Evolutionary conservation across 2,888 invertebrate genomes (phyloP), one percentile per base, ranked within the genome.

Genomic region (Agrotis puta): DNA sequence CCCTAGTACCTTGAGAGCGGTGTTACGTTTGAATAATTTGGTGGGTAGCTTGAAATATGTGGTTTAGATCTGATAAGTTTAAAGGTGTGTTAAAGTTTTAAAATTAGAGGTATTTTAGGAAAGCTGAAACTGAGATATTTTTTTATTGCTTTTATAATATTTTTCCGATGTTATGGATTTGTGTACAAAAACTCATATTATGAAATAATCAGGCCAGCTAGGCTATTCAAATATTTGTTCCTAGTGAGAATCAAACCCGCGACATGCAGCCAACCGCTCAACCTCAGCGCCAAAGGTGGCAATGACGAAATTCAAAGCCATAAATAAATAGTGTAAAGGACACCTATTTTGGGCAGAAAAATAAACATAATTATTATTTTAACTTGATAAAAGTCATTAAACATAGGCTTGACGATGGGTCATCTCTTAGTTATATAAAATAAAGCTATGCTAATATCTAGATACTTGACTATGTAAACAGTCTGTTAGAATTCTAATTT

Each of bases 11-110:
- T 79, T 57, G 20, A 27, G 54, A 82, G 27, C 48, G 18, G 54
- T 72, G 51, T 48, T 50, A 57, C 57, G 39, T 43, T 45, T 79
- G 50, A 82, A 82, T 82, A 58, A 78, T 73, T 72, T 33, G 20
- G 50, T 63, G 9, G 18, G 59, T 56, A 48, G 14, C 16, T 45
- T 18, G 45, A 48, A 27, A 56, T 80, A 76, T 76, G 63, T 59
- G 43, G 78, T 48, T 56, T 16, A 54, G 6, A 27, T 27, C 3
- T 3, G 27, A 54, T 33, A 13, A 22, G 47, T 33, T 53, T 33
- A n/a, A 2, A 27, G 3, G 13, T 48, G 24, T 48, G 6, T 22
- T 9, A 2, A 39, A 3, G 16, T 20, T 39, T 53, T 54, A 45
- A 6, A 43, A 24, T 22, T 9, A 24, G 50, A 22, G 1, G 14